Evolutionary conservation across 2,888 invertebrate genomes (phyloP).

Genomic region (Synergus japonicus): DNA sequence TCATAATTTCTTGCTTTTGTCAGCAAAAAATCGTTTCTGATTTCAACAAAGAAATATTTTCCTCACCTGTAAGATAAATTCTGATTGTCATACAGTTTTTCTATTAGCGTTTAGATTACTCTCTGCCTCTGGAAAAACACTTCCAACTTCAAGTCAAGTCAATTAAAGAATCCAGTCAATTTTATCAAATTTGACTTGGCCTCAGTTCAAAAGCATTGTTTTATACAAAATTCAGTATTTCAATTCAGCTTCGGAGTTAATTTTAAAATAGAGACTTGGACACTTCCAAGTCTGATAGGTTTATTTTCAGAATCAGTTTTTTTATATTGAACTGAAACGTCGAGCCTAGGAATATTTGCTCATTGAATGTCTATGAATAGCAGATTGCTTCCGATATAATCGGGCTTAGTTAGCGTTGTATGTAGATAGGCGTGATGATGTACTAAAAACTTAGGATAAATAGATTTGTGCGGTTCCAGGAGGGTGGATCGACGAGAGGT

Average conservation of each 20-base stretch:
- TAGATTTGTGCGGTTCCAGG: conserved; percentile 14
- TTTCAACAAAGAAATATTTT: neutral
- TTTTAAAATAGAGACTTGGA: neutral
- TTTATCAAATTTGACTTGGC: conserved; percentile 15
- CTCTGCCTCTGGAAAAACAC: conserved; percentile 16
- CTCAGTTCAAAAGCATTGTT: conserved; percentile 7
- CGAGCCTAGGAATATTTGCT: conserved; percentile 47
- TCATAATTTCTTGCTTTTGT: neutral
- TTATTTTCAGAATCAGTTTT: conserved; percentile 3
- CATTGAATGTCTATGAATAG: conserved; percentile 44
- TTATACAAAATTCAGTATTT: conserved; percentile 15
- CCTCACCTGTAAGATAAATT: neutral
- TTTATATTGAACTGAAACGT: conserved; percentile 9
- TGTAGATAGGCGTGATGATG: conserved; percentile 23
- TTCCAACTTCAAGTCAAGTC: conserved; percentile 31
- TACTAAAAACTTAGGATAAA: neutral
- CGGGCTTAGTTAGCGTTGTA: conserved; percentile 18
- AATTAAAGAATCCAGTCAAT: conserved; percentile 29
- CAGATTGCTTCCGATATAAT: conserved; percentile 39
- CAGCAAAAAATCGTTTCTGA: neutral
- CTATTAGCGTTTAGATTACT: conserved; percentile 18
- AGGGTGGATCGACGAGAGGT: conserved; percentile 24
- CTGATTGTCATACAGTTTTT: neutral
- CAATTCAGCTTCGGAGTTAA: neutral
- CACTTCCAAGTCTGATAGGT: neutral